A percentile compares a stretch with the other conserved stretches of the same genome.
phyloP scores from a whole-genome alignment of 2,888 invertebrate species.

The Magallana nippona region DNA sequence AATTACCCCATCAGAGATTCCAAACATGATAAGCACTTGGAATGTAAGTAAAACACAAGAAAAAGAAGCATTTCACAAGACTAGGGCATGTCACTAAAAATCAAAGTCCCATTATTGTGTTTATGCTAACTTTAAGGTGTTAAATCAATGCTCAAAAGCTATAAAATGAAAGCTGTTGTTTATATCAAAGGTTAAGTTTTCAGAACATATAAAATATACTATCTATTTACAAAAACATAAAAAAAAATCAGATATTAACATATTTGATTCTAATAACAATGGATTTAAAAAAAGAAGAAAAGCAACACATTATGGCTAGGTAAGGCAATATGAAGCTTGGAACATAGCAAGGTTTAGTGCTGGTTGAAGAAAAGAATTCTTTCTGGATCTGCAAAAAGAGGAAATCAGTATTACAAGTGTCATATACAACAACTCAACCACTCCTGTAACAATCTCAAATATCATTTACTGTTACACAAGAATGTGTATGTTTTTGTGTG shows the following conservation, averaged over 20 bases:
- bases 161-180: neutral
- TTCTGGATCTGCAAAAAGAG: neutral
- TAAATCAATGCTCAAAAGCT: neutral
- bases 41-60: slow-evolving; percentile 17
- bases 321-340: slow-evolving; percentile 27
- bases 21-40: neutral
- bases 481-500: too few relatives aligned
- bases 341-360: neutral
- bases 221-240: slow-evolving; percentile 4
- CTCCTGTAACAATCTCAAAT: too few relatives aligned
- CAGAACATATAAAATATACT: slow-evolving; percentile 14
- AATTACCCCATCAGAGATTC: slow-evolving; percentile 16
- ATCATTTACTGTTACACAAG: too few relatives aligned
- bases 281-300: neutral
- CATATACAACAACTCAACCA: neutral
- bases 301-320: slow-evolving; percentile 22
- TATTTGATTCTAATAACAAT: slow-evolving; percentile 29
- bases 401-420: neutral
- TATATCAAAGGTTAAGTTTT: slow-evolving; percentile 1
- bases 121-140: too few relatives aligned
- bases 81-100: neutral
- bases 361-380: neutral
- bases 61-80: neutral
- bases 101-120: neutral
- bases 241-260: neutral